Evolutionary conservation across 2,888 invertebrate species (phyloP).

Genomic region (Apamea epomidion): DNA sequence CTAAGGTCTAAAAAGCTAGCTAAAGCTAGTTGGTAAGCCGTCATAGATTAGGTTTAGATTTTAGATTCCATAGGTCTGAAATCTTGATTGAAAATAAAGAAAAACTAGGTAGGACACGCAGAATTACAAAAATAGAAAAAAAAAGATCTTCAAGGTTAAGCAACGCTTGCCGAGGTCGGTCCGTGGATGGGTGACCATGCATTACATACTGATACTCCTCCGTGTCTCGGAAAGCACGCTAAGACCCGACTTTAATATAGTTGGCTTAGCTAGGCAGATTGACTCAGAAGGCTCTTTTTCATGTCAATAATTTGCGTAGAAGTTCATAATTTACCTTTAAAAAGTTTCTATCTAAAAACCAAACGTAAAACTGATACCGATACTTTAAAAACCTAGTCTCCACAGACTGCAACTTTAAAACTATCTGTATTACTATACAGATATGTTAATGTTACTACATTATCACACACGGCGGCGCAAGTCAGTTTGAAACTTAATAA

Average conservation of each 20-base stretch:
- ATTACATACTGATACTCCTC: background rate
- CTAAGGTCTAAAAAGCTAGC: background rate
- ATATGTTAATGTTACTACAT: background rate
- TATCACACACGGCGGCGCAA: slow-evolving; percentile 62
- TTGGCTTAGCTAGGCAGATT: background rate
- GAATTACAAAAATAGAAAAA: no score
- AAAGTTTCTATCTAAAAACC: background rate
- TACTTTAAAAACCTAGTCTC: background rate
- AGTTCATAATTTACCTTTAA: background rate
- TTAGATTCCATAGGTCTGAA: background rate
- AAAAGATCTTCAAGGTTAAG: background rate
- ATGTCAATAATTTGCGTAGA: background rate
- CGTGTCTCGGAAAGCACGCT: background rate
- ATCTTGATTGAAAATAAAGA: background rate
- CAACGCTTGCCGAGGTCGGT: background rate
- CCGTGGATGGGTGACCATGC: background rate
- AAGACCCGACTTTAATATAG: background rate
- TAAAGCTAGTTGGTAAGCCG: background rate
- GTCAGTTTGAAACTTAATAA: slow-evolving; percentile 72
- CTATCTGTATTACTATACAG: background rate
- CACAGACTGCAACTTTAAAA: slow-evolving; percentile 26
- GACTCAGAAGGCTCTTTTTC: background rate
- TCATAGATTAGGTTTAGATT: background rate
- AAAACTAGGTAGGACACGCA: background rate
- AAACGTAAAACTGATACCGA: background rate